A percentile compares a stretch with the other conserved stretches of the same genome.
phyloP scores from a whole-genome alignment of 2,888 invertebrate species.

The Limnephilus marmoratus region DNA sequence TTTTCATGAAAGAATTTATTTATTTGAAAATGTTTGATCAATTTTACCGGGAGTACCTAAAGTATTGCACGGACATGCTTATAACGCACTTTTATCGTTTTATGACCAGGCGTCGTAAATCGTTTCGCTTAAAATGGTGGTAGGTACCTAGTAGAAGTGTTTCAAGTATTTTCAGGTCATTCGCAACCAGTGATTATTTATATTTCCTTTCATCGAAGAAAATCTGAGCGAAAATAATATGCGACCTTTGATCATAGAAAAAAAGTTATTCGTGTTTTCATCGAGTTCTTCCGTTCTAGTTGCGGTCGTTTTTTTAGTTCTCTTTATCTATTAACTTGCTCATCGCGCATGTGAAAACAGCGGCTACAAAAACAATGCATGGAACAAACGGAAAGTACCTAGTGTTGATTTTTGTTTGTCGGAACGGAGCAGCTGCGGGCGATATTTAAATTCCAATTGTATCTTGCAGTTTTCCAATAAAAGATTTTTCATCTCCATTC shows the following conservation, averaged over 20 bases:
- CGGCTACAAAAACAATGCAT: not conserved
- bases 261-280: not conserved
- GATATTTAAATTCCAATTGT: not conserved
- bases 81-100: too few species aligned
- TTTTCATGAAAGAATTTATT: too few species aligned
- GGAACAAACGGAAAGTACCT: not conserved
- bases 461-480: not conserved
- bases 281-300: not conserved
- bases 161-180: too few species aligned
- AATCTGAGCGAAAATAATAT: too few species aligned
- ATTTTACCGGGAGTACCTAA: too few species aligned
- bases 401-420: not conserved
- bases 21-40: too few species aligned
- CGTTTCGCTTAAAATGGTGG: too few species aligned
- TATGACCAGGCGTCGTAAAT: too few species aligned
- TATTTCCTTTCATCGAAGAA: too few species aligned
- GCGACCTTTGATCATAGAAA: not conserved
- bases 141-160: too few species aligned
- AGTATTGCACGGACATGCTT: too few species aligned
- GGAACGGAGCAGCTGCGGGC: not conserved
- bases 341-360: not conserved
- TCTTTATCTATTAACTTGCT: conserved; percentile 21
- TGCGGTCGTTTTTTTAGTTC: conserved; percentile 10
- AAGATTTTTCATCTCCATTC: not conserved
- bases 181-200: too few species aligned